phyloP scores from a whole-genome alignment of 2,113 vertebrate genomes.

The Eonycteris spelaea region DNA sequence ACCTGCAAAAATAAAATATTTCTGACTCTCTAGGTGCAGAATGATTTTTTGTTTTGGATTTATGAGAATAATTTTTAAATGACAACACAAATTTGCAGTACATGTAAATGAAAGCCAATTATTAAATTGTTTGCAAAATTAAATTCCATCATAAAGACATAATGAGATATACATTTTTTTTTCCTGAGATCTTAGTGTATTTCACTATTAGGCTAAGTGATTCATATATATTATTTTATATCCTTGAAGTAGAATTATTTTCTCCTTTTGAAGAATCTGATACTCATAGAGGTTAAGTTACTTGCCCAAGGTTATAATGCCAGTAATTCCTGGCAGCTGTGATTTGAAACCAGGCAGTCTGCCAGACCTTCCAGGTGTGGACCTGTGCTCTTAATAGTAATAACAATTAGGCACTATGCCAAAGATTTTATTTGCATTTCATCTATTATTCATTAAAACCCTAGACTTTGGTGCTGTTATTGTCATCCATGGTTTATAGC shows the following conservation, averaged over 20 bases:
- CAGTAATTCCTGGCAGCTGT: slow-evolving; percentile 31
- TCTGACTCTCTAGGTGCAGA: background rate
- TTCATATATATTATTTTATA: background rate
- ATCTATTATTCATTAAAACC: slow-evolving; percentile 44
- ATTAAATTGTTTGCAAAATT: slow-evolving; percentile 32
- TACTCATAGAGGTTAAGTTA: slow-evolving; percentile 6
- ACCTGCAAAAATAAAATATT: slow-evolving; percentile 9
- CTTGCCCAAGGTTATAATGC: background rate
- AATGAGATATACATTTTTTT: background rate
- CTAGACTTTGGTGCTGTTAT: background rate
- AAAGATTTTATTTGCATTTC: slow-evolving; percentile 53
- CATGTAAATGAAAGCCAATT: background rate
- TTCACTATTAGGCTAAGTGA: background rate
- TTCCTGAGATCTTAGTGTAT: background rate
- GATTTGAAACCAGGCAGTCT: slow-evolving; percentile 44
- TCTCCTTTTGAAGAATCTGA: slow-evolving; percentile 16
- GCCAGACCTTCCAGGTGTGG: slow-evolving; percentile 57
- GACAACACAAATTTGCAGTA: background rate
- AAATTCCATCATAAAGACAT: background rate
- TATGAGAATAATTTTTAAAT: slow-evolving; percentile 18
- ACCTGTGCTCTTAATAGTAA: slow-evolving; percentile 40
- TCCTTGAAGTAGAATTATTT: slow-evolving; percentile 16
- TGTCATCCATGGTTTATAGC: background rate
- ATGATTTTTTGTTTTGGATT: slow-evolving; percentile 45
- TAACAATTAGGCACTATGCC: slow-evolving; percentile 41